A percentile compares a stretch with the other conserved stretches of the same genome.
Conservation (phyloP, 1,140 invertebrate species). For the Metopolophium dirhodum region DNA sequence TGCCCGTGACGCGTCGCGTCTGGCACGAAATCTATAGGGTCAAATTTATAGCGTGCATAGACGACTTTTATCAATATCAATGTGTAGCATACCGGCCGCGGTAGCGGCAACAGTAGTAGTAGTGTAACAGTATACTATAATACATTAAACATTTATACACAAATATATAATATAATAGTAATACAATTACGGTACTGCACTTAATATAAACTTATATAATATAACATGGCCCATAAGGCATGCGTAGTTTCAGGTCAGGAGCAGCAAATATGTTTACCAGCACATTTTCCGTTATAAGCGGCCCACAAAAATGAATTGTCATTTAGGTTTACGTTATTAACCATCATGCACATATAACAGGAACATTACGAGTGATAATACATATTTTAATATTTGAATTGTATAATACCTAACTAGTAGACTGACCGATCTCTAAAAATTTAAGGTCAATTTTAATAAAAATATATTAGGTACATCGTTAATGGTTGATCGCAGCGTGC, state of each 20-base stretch:
- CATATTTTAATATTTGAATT: background rate
- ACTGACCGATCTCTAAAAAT: background rate
- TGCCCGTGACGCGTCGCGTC: conserved; percentile 26
- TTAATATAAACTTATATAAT: background rate
- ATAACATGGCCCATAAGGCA: background rate
- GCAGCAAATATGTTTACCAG: background rate
- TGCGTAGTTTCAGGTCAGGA: background rate
- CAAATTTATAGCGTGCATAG: background rate
- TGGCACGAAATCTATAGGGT: conserved; percentile 31
- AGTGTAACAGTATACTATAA: background rate
- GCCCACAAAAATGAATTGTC: background rate
- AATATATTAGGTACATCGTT: background rate
- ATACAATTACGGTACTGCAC: background rate
- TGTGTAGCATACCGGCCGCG: background rate
- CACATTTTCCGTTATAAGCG: background rate
- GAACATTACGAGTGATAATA: background rate
- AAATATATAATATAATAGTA: background rate
- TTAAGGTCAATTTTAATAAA: background rate
- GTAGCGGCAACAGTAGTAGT: background rate
- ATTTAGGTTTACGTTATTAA: background rate
- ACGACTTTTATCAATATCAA: background rate
- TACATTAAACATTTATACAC: background rate
- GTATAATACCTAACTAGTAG: background rate
- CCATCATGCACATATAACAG: background rate
- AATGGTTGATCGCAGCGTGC: too few relatives aligned